Base-by-base conservation (phyloP, 2,888 invertebrate genomes). In the Lottia scabra region DNA sequence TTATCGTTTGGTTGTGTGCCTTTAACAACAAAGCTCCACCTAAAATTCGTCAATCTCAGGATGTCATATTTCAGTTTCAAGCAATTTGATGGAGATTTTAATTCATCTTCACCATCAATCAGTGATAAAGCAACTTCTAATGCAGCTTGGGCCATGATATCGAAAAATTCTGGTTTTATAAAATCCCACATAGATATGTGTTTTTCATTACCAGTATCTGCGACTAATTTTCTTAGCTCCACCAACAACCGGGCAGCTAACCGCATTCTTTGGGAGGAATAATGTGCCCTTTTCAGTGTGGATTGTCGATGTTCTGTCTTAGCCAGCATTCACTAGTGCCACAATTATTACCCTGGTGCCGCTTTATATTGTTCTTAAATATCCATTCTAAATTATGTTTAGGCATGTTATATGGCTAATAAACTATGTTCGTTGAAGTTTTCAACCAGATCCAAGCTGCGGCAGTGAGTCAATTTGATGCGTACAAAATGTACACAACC, bases 31-130 rank as follows among this genome's bases (percentile, higher is more conserved):
- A 46, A 68, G 62, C n/a, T 45, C 56, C 63, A 71, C 15, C 65
- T 67, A 45, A 64, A 66, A 26, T 65, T 75, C 16, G 69, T 38
- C 26, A 72, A 44, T n/a, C 72, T 23, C 70, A 72, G 72, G 13
- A 64, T 30, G 15, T 64, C 64, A 26, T 10, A 64, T 15, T 64
- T 64, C 16, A 64, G 23, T 23, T 64, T 64, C 23, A 30, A 30
- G 16, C 16, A 16, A 30, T 64, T 64, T 15, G 64, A 64, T 16
- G 64, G 64, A 16, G 64, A 64, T 23, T 64, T 64, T 64, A 64
- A 15, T 64, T 26, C 27, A 15, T 64, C 64, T 64, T 30, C 26
- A 30, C 19, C 64, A 30, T 64, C 64, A 16, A 30, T 30, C 23
- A 19, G 64, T 16, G 27, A 1, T 30, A 30, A 0, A 16, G 27